Conservation (phyloP, 2,888 invertebrate genomes). For the Elmis aenea region DNA sequence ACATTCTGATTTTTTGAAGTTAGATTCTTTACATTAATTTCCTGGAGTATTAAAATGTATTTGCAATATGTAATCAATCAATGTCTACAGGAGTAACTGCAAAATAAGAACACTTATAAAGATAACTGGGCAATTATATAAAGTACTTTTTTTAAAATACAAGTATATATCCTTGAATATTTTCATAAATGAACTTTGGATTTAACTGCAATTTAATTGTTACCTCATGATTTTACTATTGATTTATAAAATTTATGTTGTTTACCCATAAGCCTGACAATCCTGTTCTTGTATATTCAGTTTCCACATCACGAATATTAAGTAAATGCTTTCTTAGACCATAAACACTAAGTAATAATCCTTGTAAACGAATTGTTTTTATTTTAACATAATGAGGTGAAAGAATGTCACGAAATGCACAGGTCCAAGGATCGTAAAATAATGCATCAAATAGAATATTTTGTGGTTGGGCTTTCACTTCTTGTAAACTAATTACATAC, state of each 20-base stretch:
- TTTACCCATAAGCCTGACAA: slow-evolving; percentile 89
- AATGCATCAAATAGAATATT: slow-evolving; percentile 76
- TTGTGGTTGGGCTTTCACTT: slow-evolving; percentile 83
- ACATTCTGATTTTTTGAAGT: too few species aligned
- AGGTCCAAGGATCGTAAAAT: slow-evolving; percentile 83
- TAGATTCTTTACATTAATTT: too few species aligned
- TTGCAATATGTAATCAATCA: too few species aligned
- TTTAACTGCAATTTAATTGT: too few species aligned
- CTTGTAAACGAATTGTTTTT: slow-evolving; percentile 78
- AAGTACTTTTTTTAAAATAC: too few species aligned
- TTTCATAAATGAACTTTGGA: too few species aligned
- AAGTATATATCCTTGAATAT: too few species aligned
- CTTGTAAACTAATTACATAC: slow-evolving; percentile 81
- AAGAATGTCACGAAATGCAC: slow-evolving; percentile 64
- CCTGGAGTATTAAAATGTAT: too few species aligned
- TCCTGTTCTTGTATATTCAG: slow-evolving; percentile 84
- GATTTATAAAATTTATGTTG: not conserved
- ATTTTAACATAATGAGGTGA: slow-evolving; percentile 71
- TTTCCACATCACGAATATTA: slow-evolving; percentile 79
- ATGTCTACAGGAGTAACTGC: too few species aligned
- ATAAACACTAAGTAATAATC: slow-evolving; percentile 74
- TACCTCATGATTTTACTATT: not conserved
- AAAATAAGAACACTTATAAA: too few species aligned
- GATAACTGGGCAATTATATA: too few species aligned
- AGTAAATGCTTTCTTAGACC: slow-evolving; percentile 72